phyloP scores from a whole-genome alignment of 2,797 vertebrate species.

The Gouania willdenowi region DNA sequence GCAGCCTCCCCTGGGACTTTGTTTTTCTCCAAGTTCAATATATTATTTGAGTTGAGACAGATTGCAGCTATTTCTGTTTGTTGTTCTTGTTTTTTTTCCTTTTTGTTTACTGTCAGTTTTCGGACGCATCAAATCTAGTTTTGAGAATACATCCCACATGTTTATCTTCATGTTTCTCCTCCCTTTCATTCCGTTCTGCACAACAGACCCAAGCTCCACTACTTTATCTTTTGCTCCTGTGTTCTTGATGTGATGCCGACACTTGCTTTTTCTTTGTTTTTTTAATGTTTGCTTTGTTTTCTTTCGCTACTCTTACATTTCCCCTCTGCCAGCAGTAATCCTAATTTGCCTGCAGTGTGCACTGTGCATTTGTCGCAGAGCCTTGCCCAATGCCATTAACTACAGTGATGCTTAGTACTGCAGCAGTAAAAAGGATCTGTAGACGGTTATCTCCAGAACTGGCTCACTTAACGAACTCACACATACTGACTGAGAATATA shows the following conservation, averaged over 20 bases:
- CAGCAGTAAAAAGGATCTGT: slow-evolving; percentile 42
- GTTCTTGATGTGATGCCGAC: too few relatives aligned
- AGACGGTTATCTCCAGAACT: slow-evolving; percentile 17
- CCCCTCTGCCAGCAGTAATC: slow-evolving; percentile 15
- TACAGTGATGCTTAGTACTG: slow-evolving; percentile 49
- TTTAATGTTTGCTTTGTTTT: too few relatives aligned
- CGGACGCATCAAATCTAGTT: neutral
- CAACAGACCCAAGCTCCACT: neutral
- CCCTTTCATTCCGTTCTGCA: neutral
- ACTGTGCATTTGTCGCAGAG: slow-evolving; percentile 53
- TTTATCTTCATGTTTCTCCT: neutral
- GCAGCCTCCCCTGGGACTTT: slow-evolving; percentile 12
- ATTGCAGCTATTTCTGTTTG: neutral
- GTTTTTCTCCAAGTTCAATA: slow-evolving; percentile 15
- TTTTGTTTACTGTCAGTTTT: neutral
- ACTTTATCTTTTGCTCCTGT: neutral
- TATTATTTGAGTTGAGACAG: slow-evolving; percentile 17
- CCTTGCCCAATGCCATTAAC: slow-evolving; percentile 20
- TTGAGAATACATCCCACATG: too few relatives aligned
- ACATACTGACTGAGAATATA: too few relatives aligned
- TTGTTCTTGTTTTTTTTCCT: neutral
- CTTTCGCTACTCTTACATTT: neutral
- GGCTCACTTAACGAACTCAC: slow-evolving; percentile 61
- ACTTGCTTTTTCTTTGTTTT: neutral
- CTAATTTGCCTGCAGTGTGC: slow-evolving; percentile 63